Evolutionary conservation across 1,140 invertebrate species (phyloP).

Genomic region (Cydia strobilella): DNA sequence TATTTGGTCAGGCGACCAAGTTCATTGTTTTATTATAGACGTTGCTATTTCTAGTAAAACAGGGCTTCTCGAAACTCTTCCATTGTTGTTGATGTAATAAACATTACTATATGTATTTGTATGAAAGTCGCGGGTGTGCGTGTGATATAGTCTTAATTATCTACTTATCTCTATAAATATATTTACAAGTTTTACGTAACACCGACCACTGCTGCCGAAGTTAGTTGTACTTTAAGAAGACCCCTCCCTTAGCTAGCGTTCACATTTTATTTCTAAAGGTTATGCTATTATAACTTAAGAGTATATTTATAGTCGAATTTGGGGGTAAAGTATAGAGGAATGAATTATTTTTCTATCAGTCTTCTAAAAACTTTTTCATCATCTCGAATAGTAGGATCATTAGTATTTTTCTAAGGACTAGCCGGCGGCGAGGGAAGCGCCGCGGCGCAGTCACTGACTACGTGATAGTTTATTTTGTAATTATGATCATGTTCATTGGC

Average conservation of each 20-base stretch:
- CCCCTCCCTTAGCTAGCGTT: conserved; percentile 14
- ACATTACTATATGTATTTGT: conserved; percentile 44
- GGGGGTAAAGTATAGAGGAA: conserved; percentile 49
- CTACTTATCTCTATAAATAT: conserved; percentile 24
- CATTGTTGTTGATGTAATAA: conserved; percentile 61
- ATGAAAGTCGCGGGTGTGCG: conserved; percentile 45
- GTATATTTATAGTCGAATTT: conserved; percentile 57
- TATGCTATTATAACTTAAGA: conserved; percentile 47
- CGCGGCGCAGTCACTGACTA: conserved; percentile 29
- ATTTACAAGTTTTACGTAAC: conserved; percentile 39
- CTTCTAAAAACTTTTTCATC: conserved; percentile 48
- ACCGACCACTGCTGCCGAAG: conserved; percentile 39
- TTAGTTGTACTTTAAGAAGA: conserved; percentile 10
- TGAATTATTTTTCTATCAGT: conserved; percentile 68
- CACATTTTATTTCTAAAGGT: conserved; percentile 34
- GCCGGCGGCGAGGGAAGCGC: not conserved
- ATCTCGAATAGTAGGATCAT: conserved; percentile 43
- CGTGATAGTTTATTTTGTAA: conserved; percentile 53
- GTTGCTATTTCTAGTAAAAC: conserved; percentile 46
- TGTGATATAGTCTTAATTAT: conserved; percentile 42
- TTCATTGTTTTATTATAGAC: conserved; percentile 43
- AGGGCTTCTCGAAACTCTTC: conserved; percentile 71
- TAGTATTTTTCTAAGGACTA: conserved; percentile 67
- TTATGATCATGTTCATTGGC: conserved; percentile 57
- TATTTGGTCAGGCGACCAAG: conserved; percentile 34